Base-by-base conservation (phyloP, 2,888 invertebrate species). In the Ashinkailepas kermadecensis region DNA sequence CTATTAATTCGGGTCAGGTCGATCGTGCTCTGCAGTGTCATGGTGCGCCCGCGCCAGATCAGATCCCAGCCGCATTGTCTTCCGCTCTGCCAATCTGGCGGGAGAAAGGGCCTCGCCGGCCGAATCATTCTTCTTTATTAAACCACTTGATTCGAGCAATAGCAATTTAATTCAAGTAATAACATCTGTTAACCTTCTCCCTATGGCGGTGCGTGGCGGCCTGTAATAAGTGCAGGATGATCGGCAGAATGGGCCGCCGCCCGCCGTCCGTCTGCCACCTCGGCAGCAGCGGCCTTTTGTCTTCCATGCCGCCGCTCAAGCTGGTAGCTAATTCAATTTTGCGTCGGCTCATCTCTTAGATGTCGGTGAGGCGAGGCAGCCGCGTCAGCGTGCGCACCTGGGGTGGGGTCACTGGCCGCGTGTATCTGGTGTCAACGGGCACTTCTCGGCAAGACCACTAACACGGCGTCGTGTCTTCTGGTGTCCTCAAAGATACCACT, bases 321-420 rank as follows among this genome's bases (percentile, higher is more conserved):
- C 74, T 74, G 25, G 74, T 74, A 74, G 74, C 74, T 74, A 74
- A 74, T 74, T 74, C 74, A 74, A 74, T 74, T 74, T 74, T 74
- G 74, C 54, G 74, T 74, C 74, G 74, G 74, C 74, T 74, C 74
- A 54, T 74, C 74, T 11, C 18, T 74, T 23, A 74, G 74, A 74
- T 39, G 18, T 54, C 39, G 54, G 8, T 10, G 15, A 18, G 7
- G 39, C 21, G 13, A 25, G 15, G 74, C 6, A 9, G 74, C 54
- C 15, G 39, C 8, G 74, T 74, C 74, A 74, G 59, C 59, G 11
- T 39, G 39, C 39, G 39, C 39, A 39, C 2, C 39, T 39, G 39
- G 39, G 39, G 39, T 39, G 39, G 39, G 39, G 39, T 39, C 39
- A 39, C 39, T 4, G 39, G 39, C 39, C 39, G 39, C 39, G 39